These are phyloP conservation scores for Psylliodes chrysocephalus DNA, from an alignment of 2,888 invertebrate genomes.

Conservation along the genomic window DNA sequence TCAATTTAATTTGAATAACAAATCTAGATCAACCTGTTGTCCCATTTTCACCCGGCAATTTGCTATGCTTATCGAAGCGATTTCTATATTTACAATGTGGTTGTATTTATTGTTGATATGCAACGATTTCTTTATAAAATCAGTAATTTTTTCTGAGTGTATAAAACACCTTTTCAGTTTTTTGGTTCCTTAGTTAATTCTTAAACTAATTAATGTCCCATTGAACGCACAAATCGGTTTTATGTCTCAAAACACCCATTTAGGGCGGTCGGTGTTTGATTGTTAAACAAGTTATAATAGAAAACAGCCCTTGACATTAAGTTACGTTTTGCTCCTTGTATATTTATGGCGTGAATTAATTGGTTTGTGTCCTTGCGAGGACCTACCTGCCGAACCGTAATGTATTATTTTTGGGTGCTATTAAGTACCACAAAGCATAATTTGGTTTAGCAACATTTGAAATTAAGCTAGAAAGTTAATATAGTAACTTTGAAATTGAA, in stretches of 20 bases:
- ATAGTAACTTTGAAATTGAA: no score
- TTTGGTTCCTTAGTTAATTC: constrained; percentile 24
- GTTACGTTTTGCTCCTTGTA: constrained; percentile 32
- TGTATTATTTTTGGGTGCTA: neutral
- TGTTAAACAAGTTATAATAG: constrained; percentile 37
- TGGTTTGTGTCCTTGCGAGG: constrained; percentile 5
- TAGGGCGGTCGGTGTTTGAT: constrained; percentile 39
- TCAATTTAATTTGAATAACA: no score
- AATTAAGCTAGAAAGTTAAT: no score
- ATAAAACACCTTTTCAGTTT: neutral
- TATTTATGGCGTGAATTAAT: constrained; percentile 29
- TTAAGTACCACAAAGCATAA: neutral
- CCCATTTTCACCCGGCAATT: no score
- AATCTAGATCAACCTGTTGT: no score
- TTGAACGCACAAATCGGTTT: constrained; percentile 51
- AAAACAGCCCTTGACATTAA: constrained; percentile 39
- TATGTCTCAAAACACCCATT: constrained; percentile 43
- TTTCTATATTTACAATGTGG: no score
- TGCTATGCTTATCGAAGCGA: no score
- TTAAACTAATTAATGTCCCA: constrained; percentile 47
- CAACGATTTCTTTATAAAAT: no score
- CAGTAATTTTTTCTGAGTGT: constrained; percentile 12
- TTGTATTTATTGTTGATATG: no score
- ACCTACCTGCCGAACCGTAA: neutral
- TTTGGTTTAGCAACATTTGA: no score